Conservation (phyloP, 2,113 vertebrate species). For the Lepus europaeus region DNA sequence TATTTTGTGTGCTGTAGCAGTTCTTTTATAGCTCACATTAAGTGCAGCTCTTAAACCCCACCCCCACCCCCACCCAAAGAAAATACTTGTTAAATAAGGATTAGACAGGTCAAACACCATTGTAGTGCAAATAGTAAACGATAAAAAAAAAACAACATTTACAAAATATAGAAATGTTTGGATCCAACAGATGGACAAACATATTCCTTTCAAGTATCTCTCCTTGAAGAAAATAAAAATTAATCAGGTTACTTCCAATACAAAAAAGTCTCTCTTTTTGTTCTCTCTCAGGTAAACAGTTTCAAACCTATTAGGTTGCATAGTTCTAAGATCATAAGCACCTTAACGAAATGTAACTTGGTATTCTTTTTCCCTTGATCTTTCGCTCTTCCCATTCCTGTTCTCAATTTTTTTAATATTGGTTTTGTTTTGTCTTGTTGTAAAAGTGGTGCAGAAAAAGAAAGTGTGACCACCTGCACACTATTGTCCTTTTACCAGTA, state of each 20-base stretch:
- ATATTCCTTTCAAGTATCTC: constrained; percentile 99
- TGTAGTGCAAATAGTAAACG: constrained; percentile 99
- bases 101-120: constrained; percentile 94
- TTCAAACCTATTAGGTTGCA: constrained; percentile 97
- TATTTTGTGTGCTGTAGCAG: constrained; percentile 92
- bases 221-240: constrained; percentile 92
- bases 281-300: constrained; percentile 93
- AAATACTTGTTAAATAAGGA: constrained; percentile 94
- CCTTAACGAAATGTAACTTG: constrained; percentile 93
- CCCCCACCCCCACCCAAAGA: constrained; percentile 90
- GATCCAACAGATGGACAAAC: constrained; percentile 98
- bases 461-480: constrained; percentile 87
- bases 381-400: constrained; percentile 84
- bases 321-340: constrained; percentile 97
- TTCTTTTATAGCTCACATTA: constrained; percentile 92
- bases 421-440: constrained; percentile 73
- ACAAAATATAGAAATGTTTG: constrained; percentile 98
- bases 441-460: constrained; percentile 89
- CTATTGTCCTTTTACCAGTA: constrained; percentile 78
- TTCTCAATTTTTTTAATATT: constrained; percentile 78
- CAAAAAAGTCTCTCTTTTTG: constrained; percentile 91
- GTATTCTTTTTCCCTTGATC: constrained; percentile 87
- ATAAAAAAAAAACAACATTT: constrained; percentile 89
- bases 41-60: constrained; percentile 92
- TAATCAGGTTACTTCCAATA: constrained; percentile 91